A percentile compares a stretch with the other conserved stretches of the same genome.
phyloP scores from a whole-genome alignment of 2,888 invertebrate genomes.

The Hedychridium roseum region DNA sequence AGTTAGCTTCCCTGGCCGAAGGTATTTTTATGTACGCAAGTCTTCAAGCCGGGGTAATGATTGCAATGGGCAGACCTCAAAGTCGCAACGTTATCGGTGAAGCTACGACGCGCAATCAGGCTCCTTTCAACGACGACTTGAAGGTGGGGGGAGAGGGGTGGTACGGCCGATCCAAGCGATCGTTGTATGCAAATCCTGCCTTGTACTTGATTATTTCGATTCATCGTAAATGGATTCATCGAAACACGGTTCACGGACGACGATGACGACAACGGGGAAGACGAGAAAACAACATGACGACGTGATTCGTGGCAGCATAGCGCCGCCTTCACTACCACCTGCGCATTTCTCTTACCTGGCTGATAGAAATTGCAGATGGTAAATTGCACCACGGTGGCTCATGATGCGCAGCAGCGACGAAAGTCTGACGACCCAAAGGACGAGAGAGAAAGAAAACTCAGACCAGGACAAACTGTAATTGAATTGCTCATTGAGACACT shows the following conservation, averaged over 20 bases:
- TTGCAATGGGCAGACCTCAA: no score
- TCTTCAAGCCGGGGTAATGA: no score
- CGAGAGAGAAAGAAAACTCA: conserved; percentile 15
- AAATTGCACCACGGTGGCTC: conserved; percentile 18
- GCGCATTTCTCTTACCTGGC: conserved; percentile 6
- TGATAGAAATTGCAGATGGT: conserved; percentile 22
- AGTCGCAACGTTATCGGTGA: no score
- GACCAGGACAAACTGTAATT: no score
- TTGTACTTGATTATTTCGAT: conserved; percentile 39
- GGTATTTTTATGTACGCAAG: no score
- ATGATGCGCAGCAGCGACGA: no score
- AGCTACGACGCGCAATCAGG: conserved; percentile 35
- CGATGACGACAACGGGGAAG: neutral
- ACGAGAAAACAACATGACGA: conserved; percentile 1
- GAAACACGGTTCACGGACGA: conserved; percentile 11
- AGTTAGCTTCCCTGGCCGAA: no score
- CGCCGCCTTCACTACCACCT: conserved; percentile 3
- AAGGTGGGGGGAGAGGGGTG: conserved; percentile 14
- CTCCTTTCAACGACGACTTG: conserved; percentile 40
- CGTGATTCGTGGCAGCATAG: conserved; percentile 6
- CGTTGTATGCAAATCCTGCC: conserved; percentile 39
- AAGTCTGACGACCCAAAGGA: neutral
- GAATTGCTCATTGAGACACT: no score
- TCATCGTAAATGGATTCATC: conserved; percentile 26
- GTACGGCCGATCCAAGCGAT: conserved; percentile 11